Evolutionary conservation across 2,797 vertebrate genomes (phyloP).

Genomic region (Onychomys arenicola): DNA sequence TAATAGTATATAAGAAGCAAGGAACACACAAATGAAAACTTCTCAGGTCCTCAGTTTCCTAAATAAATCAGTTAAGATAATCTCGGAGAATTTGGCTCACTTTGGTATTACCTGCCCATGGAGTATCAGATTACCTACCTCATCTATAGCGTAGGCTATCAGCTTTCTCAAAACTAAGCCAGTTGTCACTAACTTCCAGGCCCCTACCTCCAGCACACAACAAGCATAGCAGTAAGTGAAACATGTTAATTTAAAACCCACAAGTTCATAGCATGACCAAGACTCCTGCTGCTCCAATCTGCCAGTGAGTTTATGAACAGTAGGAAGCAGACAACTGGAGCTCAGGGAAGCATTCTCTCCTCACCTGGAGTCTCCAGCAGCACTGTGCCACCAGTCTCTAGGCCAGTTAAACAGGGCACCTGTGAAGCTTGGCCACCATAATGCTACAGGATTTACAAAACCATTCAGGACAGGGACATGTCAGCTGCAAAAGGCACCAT

Average conservation of each 20-base stretch:
- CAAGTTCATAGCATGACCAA: slow-evolving; percentile 80
- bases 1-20: background rate
- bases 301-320: slow-evolving; percentile 83
- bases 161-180: background rate
- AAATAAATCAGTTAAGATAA: background rate
- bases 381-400: background rate
- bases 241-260: slow-evolving; percentile 83
- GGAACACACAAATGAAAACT: background rate
- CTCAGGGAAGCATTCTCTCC: slow-evolving; percentile 78
- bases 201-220: slow-evolving; percentile 30
- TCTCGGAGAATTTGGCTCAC: background rate
- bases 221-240: slow-evolving; percentile 78
- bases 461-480: background rate
- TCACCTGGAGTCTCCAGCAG: slow-evolving; percentile 79
- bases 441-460: background rate
- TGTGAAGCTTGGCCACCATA: background rate
- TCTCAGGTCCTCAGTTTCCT: background rate
- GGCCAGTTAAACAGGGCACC: background rate
- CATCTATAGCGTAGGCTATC: rapidly evolving
- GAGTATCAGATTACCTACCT: background rate
- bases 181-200: background rate
- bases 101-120: background rate
- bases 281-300: slow-evolving; percentile 83
- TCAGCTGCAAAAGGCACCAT: background rate
- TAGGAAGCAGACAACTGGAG: slow-evolving; percentile 78